Percentiles rank a stretch among this genome's conserved stretches.
Evolutionary conservation across 2,888 invertebrate genomes (phyloP).

Genomic region (Drosophila tripunctata): DNA sequence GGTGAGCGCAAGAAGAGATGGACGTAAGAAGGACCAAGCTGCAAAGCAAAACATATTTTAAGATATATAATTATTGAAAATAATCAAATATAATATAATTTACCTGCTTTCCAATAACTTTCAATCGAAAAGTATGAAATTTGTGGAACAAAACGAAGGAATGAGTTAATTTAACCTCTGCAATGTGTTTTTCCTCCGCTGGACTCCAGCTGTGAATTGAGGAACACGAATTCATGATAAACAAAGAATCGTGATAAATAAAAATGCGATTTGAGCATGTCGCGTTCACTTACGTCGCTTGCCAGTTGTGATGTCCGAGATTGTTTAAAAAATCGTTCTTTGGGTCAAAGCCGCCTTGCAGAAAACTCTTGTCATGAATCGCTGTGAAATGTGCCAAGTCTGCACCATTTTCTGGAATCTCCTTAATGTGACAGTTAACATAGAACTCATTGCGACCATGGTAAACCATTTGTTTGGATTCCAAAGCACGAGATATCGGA

Average conservation of each 20-base stretch:
- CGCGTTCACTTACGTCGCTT: constrained; percentile 84
- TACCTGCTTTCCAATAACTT: constrained; percentile 38
- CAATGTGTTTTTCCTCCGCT: constrained; percentile 29
- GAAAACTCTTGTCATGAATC: constrained; percentile 88
- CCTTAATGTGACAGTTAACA: constrained; percentile 90
- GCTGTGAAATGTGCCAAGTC: constrained; percentile 92
- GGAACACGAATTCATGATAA: too few relatives aligned
- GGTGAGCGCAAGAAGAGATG: constrained; percentile 87
- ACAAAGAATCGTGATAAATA: too few relatives aligned
- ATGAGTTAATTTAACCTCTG: constrained; percentile 34
- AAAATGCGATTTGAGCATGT: too few relatives aligned
- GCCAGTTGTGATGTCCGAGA: constrained; percentile 86
- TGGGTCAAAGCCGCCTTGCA: constrained; percentile 85
- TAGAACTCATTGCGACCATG: constrained; percentile 92
- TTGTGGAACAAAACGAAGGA: constrained; percentile 30
- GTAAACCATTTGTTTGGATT: constrained; percentile 86
- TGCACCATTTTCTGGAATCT: constrained; percentile 95
- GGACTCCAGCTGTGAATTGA: constrained; percentile 28
- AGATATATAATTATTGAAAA: not conserved
- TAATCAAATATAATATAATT: not conserved
- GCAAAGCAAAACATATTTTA: not conserved
- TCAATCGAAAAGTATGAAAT: constrained; percentile 22
- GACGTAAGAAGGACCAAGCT: constrained; percentile 92
- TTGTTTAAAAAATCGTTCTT: constrained; percentile 77
- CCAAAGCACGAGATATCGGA: constrained; percentile 86